Percentiles rank a stretch among this genome's conserved stretches.
These are phyloP conservation scores for Nannoperca obscura DNA, from an alignment of 2,797 vertebrate species.

Conservation along the genomic window DNA sequence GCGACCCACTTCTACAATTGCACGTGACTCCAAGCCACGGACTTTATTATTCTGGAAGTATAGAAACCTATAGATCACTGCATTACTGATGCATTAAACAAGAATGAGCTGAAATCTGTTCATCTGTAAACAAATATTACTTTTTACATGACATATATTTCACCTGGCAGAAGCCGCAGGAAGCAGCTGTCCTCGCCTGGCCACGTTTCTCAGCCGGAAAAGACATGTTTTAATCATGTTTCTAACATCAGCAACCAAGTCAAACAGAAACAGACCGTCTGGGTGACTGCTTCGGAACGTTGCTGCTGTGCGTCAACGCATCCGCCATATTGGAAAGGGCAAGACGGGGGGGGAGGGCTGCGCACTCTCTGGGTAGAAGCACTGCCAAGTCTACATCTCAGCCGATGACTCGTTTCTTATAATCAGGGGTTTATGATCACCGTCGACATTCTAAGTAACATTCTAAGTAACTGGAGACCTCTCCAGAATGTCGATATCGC, in stretches of 20 bases:
- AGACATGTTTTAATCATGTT: slow-evolving; percentile 33
- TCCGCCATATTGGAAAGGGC: too few species aligned
- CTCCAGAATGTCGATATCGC: too few species aligned
- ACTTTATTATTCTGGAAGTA: neutral
- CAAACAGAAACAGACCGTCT: too few species aligned
- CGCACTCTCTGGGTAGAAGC: too few species aligned
- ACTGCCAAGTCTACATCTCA: too few species aligned
- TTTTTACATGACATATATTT: neutral
- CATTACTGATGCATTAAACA: neutral
- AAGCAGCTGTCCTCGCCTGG: neutral
- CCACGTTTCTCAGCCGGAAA: slow-evolving; percentile 40
- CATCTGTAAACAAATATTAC: fast-evolving
- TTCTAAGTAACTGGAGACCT: too few species aligned
- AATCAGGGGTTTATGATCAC: too few species aligned
- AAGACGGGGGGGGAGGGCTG: too few species aligned
- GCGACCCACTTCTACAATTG: neutral
- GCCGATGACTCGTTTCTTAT: too few species aligned
- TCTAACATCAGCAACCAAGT: fast-evolving
- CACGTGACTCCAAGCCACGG: neutral
- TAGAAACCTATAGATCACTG: neutral
- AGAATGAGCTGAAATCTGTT: neutral
- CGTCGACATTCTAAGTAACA: too few species aligned
- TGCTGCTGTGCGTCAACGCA: too few species aligned
- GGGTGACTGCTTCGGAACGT: too few species aligned
- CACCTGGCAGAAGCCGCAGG: slow-evolving; percentile 43